A percentile compares a stretch with the other conserved stretches of the same genome.
These are phyloP conservation scores for Onthophagus sagittarius DNA, from an alignment of 2,888 invertebrate species.

Conservation along the genomic window DNA sequence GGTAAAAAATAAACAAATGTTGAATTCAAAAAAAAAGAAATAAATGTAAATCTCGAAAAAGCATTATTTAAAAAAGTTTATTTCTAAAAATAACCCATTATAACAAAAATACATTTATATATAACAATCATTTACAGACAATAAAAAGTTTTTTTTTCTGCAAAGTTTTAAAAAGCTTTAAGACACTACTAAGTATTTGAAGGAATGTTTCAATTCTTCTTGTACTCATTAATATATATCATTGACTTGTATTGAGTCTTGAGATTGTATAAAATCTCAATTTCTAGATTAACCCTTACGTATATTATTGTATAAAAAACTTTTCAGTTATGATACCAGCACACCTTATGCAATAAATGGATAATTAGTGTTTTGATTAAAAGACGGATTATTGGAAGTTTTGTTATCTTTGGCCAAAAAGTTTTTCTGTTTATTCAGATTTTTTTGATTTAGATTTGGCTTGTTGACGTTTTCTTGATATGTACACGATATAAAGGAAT, in stretches of 20 bases:
- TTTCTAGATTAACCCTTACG: neutral
- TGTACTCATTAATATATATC: neutral
- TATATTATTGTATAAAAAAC: neutral
- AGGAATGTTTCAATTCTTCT: neutral
- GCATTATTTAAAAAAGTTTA: neutral
- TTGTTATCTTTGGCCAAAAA: neutral
- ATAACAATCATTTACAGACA: neutral
- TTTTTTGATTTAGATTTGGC: constrained; percentile 15
- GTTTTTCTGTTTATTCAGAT: neutral
- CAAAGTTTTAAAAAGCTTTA: neutral
- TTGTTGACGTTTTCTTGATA: constrained; percentile 56
- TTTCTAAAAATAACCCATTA: neutral
- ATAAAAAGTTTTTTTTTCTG: too few relatives aligned
- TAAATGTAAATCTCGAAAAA: constrained; percentile 6
- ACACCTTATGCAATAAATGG: neutral
- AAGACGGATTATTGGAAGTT: neutral
- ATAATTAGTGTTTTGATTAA: neutral
- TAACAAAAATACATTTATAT: neutral
- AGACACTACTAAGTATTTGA: neutral
- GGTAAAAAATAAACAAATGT: constrained; percentile 7
- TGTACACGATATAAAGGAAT: constrained; percentile 73
- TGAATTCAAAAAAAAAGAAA: neutral
- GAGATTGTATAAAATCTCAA: too few relatives aligned
- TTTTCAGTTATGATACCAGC: neutral
- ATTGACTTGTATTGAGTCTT: too few relatives aligned